Base-by-base conservation (phyloP, 2,113 vertebrate genomes). In the Sander lucioperca region DNA sequence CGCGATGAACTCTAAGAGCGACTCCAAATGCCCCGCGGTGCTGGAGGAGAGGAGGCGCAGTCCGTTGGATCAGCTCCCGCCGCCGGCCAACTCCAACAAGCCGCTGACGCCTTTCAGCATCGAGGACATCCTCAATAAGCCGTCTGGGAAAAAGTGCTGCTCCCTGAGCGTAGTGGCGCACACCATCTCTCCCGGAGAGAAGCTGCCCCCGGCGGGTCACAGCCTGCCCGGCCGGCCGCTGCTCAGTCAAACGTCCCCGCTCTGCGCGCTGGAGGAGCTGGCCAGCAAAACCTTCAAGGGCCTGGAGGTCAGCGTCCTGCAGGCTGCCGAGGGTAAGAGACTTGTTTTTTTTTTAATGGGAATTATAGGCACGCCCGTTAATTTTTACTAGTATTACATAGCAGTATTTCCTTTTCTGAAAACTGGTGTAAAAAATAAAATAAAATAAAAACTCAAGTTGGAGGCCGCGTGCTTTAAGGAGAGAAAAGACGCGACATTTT, bases 201-300 rank as follows among this genome's bases (percentile, higher is more conserved):
- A 97, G 94, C 96, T 96, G 89, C 79, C 95, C 43, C 79, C 96
- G 48, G 89, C 95, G 82, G 96, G 94, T 65, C 93, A 97, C 85
- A 94, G 96, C 83, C 95, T 97, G 73, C 93, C 96, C 82, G 94
- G 94, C 92, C 96, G 96, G 53, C 93, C 96, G 14, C 94, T 97
- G 74, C 96, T 97, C 86, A 95, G 95, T 48, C 97, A 98, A 36
- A 97, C 97, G 23, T 98, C 97, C 36, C 97, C 97, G 7, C 96
- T 98, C 68, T 97, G 97, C 90, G 97, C 97, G 33, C 95, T 98
- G 89, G 97, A 98, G 93, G 97, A 98, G 85, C 94, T 98, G 70
- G 97, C 97, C 92, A 98, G 97, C 94, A 98, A 98, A 93, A 98
- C 97, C 84, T 98, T 98, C 93, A 98, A 97, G 89, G 97, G 97